These are phyloP conservation scores for Plectus sambesii DNA, from an alignment of 1,140 invertebrate genomes.

Conservation along the genomic window DNA sequence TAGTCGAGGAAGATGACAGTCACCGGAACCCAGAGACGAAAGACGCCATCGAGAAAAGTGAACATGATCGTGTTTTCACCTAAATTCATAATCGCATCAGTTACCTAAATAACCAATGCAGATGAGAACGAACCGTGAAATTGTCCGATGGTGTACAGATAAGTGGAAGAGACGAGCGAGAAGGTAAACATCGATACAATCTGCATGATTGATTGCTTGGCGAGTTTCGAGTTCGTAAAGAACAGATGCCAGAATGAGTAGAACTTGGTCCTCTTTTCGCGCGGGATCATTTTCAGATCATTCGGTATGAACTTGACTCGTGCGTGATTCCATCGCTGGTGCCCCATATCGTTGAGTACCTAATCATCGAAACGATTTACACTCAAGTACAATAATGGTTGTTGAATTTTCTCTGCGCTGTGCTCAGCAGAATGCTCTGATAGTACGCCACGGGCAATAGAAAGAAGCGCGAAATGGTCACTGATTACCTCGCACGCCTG, in stretches of 20 bases:
- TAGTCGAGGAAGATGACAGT: conserved; percentile 34
- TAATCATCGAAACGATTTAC: conserved; percentile 20
- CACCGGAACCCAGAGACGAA: conserved; percentile 32
- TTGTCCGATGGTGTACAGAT: conserved; percentile 27
- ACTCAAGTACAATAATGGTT: conserved; percentile 8
- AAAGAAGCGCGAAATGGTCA: too few relatives aligned
- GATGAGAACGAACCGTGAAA: conserved; percentile 17
- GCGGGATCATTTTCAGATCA: conserved; percentile 28
- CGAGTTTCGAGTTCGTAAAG: conserved; percentile 24
- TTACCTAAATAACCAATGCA: conserved; percentile 3
- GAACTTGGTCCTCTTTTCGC: conserved; percentile 18
- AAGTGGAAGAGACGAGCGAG: conserved; percentile 33
- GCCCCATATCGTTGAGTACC: conserved; percentile 37
- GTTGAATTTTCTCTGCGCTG: too few relatives aligned
- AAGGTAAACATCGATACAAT: conserved; percentile 38
- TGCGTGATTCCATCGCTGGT: conserved; percentile 40
- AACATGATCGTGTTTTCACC: conserved; percentile 24
- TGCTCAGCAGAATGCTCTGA: too few relatives aligned
- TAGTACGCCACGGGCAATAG: too few relatives aligned
- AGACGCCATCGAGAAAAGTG: conserved; percentile 32
- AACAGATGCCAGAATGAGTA: conserved; percentile 40
- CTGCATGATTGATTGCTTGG: conserved; percentile 37
- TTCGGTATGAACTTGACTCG: conserved; percentile 30
- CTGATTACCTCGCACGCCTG: conserved; percentile 36
- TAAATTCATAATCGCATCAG: too few relatives aligned